A percentile compares a stretch with the other conserved stretches of the same genome.
Evolutionary conservation across 1,140 invertebrate genomes (phyloP).

Genomic region (Papilio polyxenes): DNA sequence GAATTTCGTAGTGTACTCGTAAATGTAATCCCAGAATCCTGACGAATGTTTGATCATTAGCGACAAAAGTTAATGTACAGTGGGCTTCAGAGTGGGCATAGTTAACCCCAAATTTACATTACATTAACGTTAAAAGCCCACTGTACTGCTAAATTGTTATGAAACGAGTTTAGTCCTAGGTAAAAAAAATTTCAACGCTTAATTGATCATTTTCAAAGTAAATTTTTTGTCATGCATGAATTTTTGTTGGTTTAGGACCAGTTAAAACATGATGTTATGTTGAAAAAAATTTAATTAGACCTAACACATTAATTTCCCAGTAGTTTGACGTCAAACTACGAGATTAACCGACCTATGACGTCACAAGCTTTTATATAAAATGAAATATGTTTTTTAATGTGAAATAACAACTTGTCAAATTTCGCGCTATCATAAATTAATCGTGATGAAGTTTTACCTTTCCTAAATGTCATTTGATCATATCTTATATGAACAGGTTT

Average conservation of each 20-base stretch:
- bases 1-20: too few relatives aligned
- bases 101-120: too few relatives aligned
- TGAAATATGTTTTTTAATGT: not conserved
- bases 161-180: not conserved
- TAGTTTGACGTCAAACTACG: not conserved
- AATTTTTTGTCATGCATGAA: too few relatives aligned
- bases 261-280: not conserved
- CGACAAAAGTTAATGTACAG: too few relatives aligned
- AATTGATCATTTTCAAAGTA: too few relatives aligned
- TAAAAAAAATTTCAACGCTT: too few relatives aligned
- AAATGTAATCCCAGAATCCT: too few relatives aligned
- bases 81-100: too few relatives aligned
- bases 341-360: not conserved
- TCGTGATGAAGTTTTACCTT: not conserved
- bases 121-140: too few relatives aligned
- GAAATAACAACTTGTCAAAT: not conserved
- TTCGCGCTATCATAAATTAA: not conserved
- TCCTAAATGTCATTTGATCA: not conserved
- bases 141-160: not conserved
- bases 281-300: not conserved
- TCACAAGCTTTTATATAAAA: not conserved
- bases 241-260: not conserved
- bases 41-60: too few relatives aligned
- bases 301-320: not conserved
- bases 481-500: conserved; percentile 17